Base-by-base conservation (phyloP, 2,888 invertebrate species). In the Cerastis leucographa region DNA sequence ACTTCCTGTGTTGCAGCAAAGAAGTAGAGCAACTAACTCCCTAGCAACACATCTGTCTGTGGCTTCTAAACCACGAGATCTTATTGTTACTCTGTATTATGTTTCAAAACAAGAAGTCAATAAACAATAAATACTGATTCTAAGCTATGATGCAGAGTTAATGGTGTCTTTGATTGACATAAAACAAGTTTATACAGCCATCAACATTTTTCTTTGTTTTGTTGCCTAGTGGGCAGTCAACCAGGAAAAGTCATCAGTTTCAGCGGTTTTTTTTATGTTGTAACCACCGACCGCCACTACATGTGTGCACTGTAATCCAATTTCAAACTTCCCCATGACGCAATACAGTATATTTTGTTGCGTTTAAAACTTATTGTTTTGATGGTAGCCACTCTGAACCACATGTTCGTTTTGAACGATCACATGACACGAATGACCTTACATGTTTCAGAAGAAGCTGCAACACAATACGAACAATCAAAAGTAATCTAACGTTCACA, bases 111-210 rank as follows among this genome's bases (percentile, higher is more conserved):
- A 79, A 54, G 71, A 74, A 74, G 42, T 46, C 59, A 65, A 74
- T 64, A 72, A 29, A 79, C 44, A 83, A 84, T 84, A 80, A 71
- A 56, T 62, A 56, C 62, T 51, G 44, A 81, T 64, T 77, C 22
- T 54, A n/a, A n/a, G n/a, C n/a, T n/a, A n/a, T 11, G n/a, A n/a
- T 54, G 51, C 51, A 54, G 11, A n/a, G 22, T 22, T 11, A 11
- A 9, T 51, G 22, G 51, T 46, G 44, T 46, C 12, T 14, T 66
- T 64, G 40, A 69, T 46, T 40, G 7, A 46, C 42, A 25, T 25
- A 40, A 42, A 62, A 73, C 40, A 54, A 67, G 12, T 66, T 56
- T 22, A 12, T 65, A 46, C 6, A 74, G 44, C 40, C 22, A n/a
- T 54, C 19, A 35, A 42, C 2, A 35, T 46, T 25, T 64, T 65